Evolutionary conservation across 2,888 invertebrate genomes (phyloP).

Genomic region (Polylopha cassiicola): DNA sequence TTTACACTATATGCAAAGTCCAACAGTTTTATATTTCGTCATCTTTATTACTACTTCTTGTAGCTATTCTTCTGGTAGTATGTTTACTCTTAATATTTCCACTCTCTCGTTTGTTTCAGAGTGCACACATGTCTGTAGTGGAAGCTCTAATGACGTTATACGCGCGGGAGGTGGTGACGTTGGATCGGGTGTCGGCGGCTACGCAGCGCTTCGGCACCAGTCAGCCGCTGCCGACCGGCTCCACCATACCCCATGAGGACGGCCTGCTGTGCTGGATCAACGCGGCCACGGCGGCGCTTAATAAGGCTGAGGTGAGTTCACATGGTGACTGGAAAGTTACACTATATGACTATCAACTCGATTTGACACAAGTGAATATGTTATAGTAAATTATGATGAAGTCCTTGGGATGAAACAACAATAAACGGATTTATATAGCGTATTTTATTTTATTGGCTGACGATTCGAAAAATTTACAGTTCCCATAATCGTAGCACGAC

Average conservation of each 20-base stretch:
- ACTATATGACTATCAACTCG: no score
- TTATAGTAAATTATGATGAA: no score
- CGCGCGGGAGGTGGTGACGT: constrained; percentile 93
- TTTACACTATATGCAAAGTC: no score
- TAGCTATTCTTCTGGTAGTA: background rate
- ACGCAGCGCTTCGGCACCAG: constrained; percentile 84
- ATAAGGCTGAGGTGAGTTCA: constrained; percentile 57
- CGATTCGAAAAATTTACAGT: no score
- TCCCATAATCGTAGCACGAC: no score
- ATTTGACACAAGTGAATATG: background rate
- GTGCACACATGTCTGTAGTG: constrained; percentile 96
- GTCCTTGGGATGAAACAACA: no score
- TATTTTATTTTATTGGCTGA: no score
- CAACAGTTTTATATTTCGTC: no score
- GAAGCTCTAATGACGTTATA: constrained; percentile 96
- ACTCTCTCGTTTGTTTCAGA: constrained; percentile 81
- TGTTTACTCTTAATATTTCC: constrained; percentile 16
- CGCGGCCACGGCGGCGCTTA: constrained; percentile 88
- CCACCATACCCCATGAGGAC: constrained; percentile 83
- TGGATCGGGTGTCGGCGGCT: constrained; percentile 90
- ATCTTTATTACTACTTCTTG: no score
- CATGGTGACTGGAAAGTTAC: background rate
- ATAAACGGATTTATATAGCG: no score
- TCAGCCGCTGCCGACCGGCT: constrained; percentile 63
- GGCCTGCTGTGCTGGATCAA: constrained; percentile 93